Percentiles rank a stretch among this genome's conserved stretches.
phyloP scores from a whole-genome alignment of 2,797 vertebrate genomes.

The Heliangelus exortis region DNA sequence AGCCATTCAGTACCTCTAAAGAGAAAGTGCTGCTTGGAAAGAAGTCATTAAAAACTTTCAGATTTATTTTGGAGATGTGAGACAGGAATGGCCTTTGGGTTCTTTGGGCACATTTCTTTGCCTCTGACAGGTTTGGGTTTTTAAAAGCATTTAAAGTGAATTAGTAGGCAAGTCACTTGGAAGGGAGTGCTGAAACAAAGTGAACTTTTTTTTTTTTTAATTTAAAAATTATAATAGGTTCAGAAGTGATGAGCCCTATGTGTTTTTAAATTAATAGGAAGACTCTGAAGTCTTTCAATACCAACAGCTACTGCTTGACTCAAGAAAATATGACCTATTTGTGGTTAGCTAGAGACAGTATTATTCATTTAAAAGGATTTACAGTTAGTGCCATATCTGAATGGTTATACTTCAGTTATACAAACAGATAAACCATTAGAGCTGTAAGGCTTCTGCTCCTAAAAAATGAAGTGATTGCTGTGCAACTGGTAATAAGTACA shows the following conservation, averaged over 20 bases:
- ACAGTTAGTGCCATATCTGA: not conserved
- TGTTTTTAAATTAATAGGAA: slow-evolving; percentile 50
- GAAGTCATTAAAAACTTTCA: slow-evolving; percentile 47
- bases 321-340: slow-evolving; percentile 14
- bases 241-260: not conserved
- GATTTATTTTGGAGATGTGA: slow-evolving; percentile 28
- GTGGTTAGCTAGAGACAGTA: slow-evolving; percentile 1
- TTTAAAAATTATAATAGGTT: slow-evolving; percentile 9
- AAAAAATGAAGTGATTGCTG: not conserved
- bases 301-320: slow-evolving; percentile 35
- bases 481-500: not conserved
- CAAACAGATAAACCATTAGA: not conserved
- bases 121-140: not conserved
- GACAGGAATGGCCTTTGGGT: slow-evolving; percentile 13
- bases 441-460: not conserved
- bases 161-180: slow-evolving; percentile 25
- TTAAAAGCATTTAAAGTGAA: slow-evolving; percentile 19
- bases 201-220: slow-evolving; percentile 22
- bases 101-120: not conserved
- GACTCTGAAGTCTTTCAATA: slow-evolving; percentile 24
- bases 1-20: slow-evolving; percentile 47
- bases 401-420: not conserved
- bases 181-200: slow-evolving; percentile 20
- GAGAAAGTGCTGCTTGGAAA: not conserved
- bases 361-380: not conserved